Evolutionary conservation across 2,888 invertebrate genomes (phyloP), one percentile per base, ranked within the genome.

Genomic region (Trichopoda pennipes): DNA sequence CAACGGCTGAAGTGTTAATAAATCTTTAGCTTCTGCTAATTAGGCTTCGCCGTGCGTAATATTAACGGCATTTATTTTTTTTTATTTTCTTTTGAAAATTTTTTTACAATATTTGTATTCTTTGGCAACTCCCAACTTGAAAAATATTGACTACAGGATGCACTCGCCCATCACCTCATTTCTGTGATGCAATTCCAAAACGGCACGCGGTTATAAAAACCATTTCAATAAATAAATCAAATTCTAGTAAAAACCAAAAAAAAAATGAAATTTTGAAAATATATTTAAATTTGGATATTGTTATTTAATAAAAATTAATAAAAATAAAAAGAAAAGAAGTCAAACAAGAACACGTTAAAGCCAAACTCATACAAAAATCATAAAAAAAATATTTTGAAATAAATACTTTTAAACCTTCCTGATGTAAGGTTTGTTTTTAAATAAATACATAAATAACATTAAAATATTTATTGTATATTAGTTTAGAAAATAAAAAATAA

Each of bases 301-400:
- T 70, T 66, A n/a, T 28, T 51, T 51, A 60, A 44, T 32, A 61
- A 56, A 42, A 42, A 64, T 55, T 47, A 72, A 21, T 44, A 21
- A 56, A 70, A 58, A 63, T 47, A 38, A 47, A 69, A 66, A 68
- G 61, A 66, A 80, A 78, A 66, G 73, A 73, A 60, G 66, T 68
- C 56, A 72, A 81, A 38, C 1, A 78, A 58, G 44, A 78, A 51
- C 21, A 69, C 80, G 66, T 84, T 80, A 77, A 83, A 73, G 84
- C 85, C 85, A 85, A 84, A 84, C 80, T 77, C 80, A 78, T 76
- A 80, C 76, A 80, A 78, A 72, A 63, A 64, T 17, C 21, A 56
- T 35, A 38, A 78, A 49, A 64, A 74, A 64, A 60, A 69, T 23
- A 44, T 58, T 68, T 77, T 70, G 53, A 75, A 78, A 60, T 47